phyloP scores from a whole-genome alignment of 2,888 invertebrate species.

The Cheilosia pagana region DNA sequence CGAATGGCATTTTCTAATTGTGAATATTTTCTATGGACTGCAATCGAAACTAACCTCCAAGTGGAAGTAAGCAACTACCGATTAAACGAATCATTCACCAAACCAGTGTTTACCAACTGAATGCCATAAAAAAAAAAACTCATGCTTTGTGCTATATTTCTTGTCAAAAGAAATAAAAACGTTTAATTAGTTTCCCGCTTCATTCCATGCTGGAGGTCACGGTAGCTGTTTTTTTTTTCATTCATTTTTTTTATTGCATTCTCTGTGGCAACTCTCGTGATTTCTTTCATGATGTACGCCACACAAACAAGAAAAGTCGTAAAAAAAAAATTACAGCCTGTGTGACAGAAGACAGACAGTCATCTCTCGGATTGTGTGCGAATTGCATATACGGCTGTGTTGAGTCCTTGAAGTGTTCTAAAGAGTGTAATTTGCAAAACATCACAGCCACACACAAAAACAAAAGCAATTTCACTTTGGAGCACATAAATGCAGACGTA shows the following conservation, averaged over 20 bases:
- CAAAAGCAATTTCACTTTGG: not conserved
- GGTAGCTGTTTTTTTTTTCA: slow-evolving; percentile 13
- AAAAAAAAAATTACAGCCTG: slow-evolving; percentile 35
- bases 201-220: slow-evolving; percentile 37
- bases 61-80: not conserved
- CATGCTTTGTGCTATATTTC: not conserved
- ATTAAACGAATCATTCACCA: slow-evolving; percentile 24
- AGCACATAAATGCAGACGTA: too few relatives aligned
- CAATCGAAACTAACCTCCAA: not conserved
- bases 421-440: slow-evolving; percentile 4
- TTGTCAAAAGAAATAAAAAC: slow-evolving; percentile 14
- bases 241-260: slow-evolving; percentile 25
- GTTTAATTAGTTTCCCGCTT: slow-evolving; percentile 48
- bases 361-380: not conserved
- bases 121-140: slow-evolving; percentile 47
- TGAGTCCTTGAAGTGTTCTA: slow-evolving; percentile 41
- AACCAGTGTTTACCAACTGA: slow-evolving; percentile 24
- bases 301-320: slow-evolving; percentile 12
- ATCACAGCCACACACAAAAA: not conserved
- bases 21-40: not conserved
- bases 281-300: slow-evolving; percentile 13
- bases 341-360: slow-evolving; percentile 15
- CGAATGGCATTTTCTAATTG: not conserved
- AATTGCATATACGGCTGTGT: not conserved
- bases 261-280: slow-evolving; percentile 38